Conservation (phyloP, 2,888 invertebrate genomes). For the Leptopilina drosophilae region DNA sequence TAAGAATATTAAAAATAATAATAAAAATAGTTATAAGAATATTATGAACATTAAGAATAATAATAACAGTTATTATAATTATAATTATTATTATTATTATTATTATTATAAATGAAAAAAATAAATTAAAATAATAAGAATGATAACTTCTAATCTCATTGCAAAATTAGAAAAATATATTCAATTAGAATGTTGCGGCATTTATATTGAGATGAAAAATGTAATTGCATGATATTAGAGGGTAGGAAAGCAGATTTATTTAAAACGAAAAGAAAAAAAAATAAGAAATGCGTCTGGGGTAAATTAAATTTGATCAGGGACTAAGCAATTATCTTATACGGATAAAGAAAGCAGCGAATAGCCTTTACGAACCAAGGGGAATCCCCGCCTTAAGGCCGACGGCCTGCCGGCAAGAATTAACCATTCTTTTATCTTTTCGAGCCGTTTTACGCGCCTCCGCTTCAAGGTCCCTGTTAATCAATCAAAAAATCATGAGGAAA, state of each 20-base stretch:
- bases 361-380: conserved; percentile 60
- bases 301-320: conserved; percentile 69
- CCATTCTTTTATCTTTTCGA: conserved; percentile 64
- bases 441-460: conserved; percentile 64
- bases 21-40: too few species aligned
- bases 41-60: too few species aligned
- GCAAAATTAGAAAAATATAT: conserved; percentile 48
- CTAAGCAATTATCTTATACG: conserved; percentile 67
- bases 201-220: conserved; percentile 26
- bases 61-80: too few species aligned
- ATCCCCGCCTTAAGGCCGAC: conserved; percentile 57
- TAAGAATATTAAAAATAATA: too few species aligned
- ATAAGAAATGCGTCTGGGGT: conserved; percentile 42
- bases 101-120: too few species aligned
- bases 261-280: not conserved
- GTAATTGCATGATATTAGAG: conserved; percentile 25
- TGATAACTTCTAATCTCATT: conserved; percentile 45
- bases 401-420: conserved; percentile 65
- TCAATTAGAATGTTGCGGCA: conserved; percentile 49
- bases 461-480: conserved; percentile 70
- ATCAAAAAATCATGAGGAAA: conserved; percentile 71
- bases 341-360: conserved; percentile 66
- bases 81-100: too few species aligned
- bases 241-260: conserved; percentile 20
- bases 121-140: too few species aligned